phyloP scores from a whole-genome alignment of 2,797 vertebrate genomes.

The Oryzias dopingdopingensis region DNA sequence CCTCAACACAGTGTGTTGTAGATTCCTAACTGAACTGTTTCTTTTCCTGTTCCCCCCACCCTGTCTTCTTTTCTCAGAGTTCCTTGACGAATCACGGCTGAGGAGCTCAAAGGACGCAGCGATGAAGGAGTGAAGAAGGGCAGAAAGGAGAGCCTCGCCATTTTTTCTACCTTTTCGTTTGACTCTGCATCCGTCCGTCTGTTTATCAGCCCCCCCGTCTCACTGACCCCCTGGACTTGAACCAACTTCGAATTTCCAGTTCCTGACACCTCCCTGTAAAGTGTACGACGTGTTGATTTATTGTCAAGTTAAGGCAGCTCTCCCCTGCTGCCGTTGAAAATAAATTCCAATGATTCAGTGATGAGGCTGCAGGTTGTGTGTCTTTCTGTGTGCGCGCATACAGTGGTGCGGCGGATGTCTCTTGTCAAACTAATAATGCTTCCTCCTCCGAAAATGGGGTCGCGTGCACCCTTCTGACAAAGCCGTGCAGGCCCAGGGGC shows the following conservation, averaged over 20 bases:
- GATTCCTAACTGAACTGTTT: constrained; percentile 34
- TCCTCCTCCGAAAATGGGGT: constrained; percentile 61
- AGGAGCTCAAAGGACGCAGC: constrained; percentile 35
- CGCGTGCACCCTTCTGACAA: constrained; percentile 52
- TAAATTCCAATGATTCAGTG: constrained; percentile 72
- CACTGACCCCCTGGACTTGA: constrained; percentile 19
- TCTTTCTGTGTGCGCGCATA: constrained; percentile 32
- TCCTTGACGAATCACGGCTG: constrained; percentile 68
- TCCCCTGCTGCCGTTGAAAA: constrained; percentile 56
- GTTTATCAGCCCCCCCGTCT: constrained; percentile 40
- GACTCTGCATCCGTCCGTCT: constrained; percentile 28
- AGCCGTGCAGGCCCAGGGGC: constrained; percentile 48
- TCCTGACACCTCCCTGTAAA: constrained; percentile 63
- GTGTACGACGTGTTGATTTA: constrained; percentile 68
- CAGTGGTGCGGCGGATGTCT: constrained; percentile 24
- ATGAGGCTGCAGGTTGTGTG: constrained; percentile 64
- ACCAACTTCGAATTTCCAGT: constrained; percentile 49
- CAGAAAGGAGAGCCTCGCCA: constrained; percentile 25
- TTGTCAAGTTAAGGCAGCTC: constrained; percentile 65
- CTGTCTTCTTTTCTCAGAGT: constrained; percentile 40
- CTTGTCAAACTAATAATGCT: constrained; percentile 62
- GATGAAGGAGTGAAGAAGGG: constrained; percentile 34
- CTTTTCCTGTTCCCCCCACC: constrained; percentile 20
- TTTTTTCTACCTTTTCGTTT: constrained; percentile 14
- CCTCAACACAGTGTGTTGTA: constrained; percentile 22